These are phyloP conservation scores for Venustaconcha ellipsiformis DNA, from an alignment of 1,140 invertebrate genomes.

Conservation along the genomic window DNA sequence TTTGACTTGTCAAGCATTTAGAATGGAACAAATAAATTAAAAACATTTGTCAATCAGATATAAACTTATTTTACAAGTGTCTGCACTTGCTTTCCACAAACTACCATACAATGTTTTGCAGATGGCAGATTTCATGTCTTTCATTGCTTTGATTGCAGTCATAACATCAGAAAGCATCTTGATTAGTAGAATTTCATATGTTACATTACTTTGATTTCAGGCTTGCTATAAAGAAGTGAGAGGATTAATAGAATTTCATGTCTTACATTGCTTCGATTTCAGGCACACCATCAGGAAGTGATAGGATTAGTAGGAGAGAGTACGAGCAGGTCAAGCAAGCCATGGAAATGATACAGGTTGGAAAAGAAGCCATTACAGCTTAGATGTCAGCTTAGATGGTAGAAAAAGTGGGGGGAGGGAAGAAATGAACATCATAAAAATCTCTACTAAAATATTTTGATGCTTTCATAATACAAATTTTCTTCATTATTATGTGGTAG, in stretches of 20 bases:
- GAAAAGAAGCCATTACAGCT: neutral
- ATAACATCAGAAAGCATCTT: conserved; percentile 31
- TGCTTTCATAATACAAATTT: neutral
- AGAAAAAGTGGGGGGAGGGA: too few species aligned
- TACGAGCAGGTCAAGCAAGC: conserved; percentile 55
- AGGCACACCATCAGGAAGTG: conserved; percentile 37
- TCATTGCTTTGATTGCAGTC: conserved; percentile 26
- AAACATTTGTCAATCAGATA: too few species aligned
- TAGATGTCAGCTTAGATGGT: too few species aligned
- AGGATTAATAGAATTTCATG: neutral
- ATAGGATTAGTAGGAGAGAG: conserved; percentile 48
- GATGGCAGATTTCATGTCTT: neutral
- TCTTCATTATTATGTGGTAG: too few species aligned
- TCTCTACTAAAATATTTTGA: too few species aligned
- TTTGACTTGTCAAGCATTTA: too few species aligned
- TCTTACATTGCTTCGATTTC: conserved; percentile 11
- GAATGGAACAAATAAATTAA: too few species aligned
- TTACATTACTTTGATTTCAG: conserved; percentile 27
- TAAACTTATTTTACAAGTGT: too few species aligned
- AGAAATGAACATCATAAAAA: too few species aligned
- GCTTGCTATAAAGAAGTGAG: conserved; percentile 32
- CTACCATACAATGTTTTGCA: neutral
- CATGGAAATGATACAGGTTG: conserved; percentile 60
- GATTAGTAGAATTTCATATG: neutral
- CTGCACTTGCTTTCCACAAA: too few species aligned